A percentile compares a stretch with the other conserved stretches of the same genome.
These are phyloP conservation scores for Gobiocypris rarus DNA, from an alignment of 2,113 vertebrate genomes.

Conservation along the genomic window DNA sequence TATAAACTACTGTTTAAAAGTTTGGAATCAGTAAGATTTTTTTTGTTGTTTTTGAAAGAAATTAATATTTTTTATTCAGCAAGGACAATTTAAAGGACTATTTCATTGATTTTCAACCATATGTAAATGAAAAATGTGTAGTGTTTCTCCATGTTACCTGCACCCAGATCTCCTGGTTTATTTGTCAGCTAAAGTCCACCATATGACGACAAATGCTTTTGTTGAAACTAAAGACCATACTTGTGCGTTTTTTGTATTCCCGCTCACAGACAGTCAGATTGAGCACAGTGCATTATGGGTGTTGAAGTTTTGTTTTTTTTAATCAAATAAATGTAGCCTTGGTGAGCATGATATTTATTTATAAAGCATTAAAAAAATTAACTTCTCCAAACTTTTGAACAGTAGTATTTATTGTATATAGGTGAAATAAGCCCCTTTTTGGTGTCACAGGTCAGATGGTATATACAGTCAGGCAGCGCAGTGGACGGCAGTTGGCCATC, in stretches of 20 bases:
- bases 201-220: neutral
- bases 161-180: neutral
- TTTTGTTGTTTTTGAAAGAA: too few species aligned
- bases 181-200: neutral
- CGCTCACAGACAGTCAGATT: neutral
- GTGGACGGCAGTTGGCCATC: conserved; percentile 91
- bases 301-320: neutral
- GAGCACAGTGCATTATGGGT: neutral
- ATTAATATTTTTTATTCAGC: too few species aligned
- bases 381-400: neutral
- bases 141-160: neutral
- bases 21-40: neutral
- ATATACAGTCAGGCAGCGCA: conserved; percentile 92
- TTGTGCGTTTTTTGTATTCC: neutral
- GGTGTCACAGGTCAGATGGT: conserved; percentile 93
- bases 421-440: neutral
- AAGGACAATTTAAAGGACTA: too few species aligned
- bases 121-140: neutral
- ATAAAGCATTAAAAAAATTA: neutral
- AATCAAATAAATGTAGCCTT: too few species aligned
- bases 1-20: neutral
- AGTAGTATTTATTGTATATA: neutral
- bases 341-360: neutral
- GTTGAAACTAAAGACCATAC: neutral
- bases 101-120: neutral